A percentile compares a stretch with the other conserved stretches of the same genome.
These are phyloP conservation scores for Hipposideros larvatus DNA, from an alignment of 2,797 vertebrate species.

Conservation along the genomic window DNA sequence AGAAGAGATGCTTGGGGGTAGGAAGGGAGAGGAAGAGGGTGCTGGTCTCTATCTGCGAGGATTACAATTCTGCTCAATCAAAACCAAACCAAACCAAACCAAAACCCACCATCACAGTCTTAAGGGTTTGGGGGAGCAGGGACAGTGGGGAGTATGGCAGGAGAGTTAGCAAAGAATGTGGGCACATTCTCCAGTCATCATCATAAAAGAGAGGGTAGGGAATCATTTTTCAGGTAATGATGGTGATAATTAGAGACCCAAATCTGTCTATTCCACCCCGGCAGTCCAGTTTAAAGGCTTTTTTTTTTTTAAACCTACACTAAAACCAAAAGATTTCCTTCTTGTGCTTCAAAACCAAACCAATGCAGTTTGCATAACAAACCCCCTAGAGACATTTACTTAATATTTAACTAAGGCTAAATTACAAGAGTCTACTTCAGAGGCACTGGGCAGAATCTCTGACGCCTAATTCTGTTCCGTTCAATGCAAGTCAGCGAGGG, in stretches of 20 bases:
- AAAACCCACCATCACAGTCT: neutral
- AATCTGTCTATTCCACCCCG: neutral
- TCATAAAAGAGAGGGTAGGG: neutral
- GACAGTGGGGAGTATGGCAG: neutral
- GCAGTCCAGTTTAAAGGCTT: neutral
- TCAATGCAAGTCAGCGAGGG: conserved; percentile 29
- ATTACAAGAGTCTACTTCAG: conserved; percentile 79
- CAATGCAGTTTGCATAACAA: conserved; percentile 44
- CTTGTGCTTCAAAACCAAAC: conserved; percentile 61
- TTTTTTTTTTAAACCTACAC: conserved; percentile 6
- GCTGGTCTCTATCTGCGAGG: neutral
- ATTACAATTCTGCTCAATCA: neutral
- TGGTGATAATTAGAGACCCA: neutral
- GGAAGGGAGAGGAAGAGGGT: neutral
- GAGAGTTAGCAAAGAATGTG: neutral
- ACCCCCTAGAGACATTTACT: conserved; percentile 54
- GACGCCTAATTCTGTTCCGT: conserved; percentile 45
- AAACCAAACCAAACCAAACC: neutral
- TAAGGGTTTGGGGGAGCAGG: neutral
- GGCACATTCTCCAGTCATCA: neutral
- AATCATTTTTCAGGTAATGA: conserved; percentile 42
- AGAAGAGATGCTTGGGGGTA: neutral
- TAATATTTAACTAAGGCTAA: conserved; percentile 84
- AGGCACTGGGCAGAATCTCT: conserved; percentile 48
- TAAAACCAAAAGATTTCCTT: conserved; percentile 42